Conservation (phyloP, 2,797 vertebrate species). For the Distichodus sexfasciatus region DNA sequence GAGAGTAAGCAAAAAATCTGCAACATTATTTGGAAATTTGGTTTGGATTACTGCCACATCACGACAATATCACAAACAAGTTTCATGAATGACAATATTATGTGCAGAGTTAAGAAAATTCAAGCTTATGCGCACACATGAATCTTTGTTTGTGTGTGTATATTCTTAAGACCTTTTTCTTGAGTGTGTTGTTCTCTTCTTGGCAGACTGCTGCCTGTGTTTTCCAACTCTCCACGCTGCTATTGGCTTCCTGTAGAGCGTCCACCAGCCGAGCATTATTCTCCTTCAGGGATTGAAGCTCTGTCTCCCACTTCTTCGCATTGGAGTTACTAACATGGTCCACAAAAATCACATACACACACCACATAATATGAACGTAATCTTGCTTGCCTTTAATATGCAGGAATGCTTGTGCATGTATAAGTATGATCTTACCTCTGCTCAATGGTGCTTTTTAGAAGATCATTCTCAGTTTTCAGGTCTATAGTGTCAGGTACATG, state of each 20-base stretch:
- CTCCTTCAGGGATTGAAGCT: conserved; percentile 89
- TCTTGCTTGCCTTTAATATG: not conserved
- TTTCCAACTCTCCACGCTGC: conserved; percentile 93
- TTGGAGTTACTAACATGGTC: conserved; percentile 76
- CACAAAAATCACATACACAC: not conserved
- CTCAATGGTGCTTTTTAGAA: conserved; percentile 85
- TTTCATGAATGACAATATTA: too few species aligned
- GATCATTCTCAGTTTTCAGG: conserved; percentile 88
- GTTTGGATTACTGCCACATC: too few species aligned
- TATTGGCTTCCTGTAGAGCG: conserved; percentile 85
- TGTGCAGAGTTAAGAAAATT: too few species aligned
- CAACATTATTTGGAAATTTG: too few species aligned
- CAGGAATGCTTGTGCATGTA: not conserved
- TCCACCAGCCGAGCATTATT: conserved; percentile 87
- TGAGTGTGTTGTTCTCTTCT: conserved; percentile 87
- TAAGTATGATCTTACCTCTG: conserved; percentile 77
- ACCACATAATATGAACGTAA: not conserved
- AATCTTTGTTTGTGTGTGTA: conserved; percentile 15
- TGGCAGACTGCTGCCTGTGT: conserved; percentile 84
- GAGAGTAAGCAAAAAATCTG: too few species aligned
- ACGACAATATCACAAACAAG: too few species aligned
- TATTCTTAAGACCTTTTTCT: conserved; percentile 77
- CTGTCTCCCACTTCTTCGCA: conserved; percentile 91
- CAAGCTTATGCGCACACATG: too few species aligned
- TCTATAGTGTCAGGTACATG: conserved; percentile 75